Conservation (phyloP, 2,113 vertebrate species). For the Megalops atlanticus region DNA sequence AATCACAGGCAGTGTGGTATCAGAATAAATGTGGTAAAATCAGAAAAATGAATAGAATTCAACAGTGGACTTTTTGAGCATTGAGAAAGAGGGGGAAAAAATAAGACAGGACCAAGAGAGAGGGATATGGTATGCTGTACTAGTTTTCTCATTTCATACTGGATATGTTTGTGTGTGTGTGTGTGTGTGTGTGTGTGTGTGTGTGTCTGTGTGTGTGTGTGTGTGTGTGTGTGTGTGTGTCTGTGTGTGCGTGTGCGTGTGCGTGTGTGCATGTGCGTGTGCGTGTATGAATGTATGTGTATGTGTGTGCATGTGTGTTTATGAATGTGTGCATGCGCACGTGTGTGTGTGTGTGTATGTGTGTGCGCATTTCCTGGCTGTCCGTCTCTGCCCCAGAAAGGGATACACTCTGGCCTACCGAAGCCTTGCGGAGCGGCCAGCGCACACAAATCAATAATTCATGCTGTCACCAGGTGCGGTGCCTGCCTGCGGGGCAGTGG, state of each 20-base stretch:
- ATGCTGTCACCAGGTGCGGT: slow-evolving; percentile 10
- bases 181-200: too few relatives aligned
- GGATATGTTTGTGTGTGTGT: too few relatives aligned
- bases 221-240: background rate
- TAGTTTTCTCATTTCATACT: too few relatives aligned
- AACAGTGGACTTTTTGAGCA: too few relatives aligned
- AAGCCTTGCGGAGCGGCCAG: slow-evolving; percentile 44
- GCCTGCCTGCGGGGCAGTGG: background rate
- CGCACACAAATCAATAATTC: slow-evolving; percentile 47
- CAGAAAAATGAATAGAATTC: too few relatives aligned
- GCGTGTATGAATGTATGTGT: background rate
- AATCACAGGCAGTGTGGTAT: too few relatives aligned
- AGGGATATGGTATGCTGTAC: too few relatives aligned
- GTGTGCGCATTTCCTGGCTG: background rate
- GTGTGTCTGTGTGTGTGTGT: too few relatives aligned
- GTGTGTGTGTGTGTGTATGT: background rate
- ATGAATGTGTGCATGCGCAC: background rate
- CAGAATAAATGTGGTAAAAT: too few relatives aligned
- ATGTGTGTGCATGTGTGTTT: background rate
- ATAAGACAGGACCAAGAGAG: too few relatives aligned
- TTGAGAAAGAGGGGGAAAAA: too few relatives aligned
- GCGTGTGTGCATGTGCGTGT: too few relatives aligned
- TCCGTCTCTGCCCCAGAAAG: slow-evolving; percentile 3
- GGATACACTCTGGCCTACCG: slow-evolving; percentile 3
- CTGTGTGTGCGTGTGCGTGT: background rate